Base-by-base conservation (phyloP, 2,797 vertebrate species). In the Paedocypris micromegethes region DNA sequence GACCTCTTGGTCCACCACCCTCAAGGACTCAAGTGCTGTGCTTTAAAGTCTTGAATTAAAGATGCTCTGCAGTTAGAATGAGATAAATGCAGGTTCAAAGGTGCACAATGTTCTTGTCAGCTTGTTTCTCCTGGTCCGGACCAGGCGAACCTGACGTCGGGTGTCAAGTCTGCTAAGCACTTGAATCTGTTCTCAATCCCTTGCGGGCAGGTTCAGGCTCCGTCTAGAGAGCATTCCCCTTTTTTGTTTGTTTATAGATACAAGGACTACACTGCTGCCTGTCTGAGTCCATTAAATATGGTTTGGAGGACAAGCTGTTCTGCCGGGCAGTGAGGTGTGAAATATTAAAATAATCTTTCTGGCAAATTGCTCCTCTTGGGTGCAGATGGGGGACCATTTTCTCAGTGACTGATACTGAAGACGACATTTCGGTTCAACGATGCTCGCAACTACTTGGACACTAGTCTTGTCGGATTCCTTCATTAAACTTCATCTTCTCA, bases 261-360 rank as follows among this genome's bases (percentile, higher is more conserved):
- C 47, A 3, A 7, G 50, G 49, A 72, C 44, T 62, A n/a, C 46
- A 49, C 58, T 9, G 39, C 7, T 37, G 23, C 49, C 64, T 72
- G 68, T 71, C 72, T 58, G 59, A 66, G 52, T 64, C 55, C 59
- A 58, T 62, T 58, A 71, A 71, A 75, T 75, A 75, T 63, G 58
- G 64, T 75, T 75, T 57, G 59, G 68, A 59, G 73, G 42, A 71
- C 59, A 72, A 58, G 54, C 73, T 54, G 61, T 64, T 68, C 60
- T 41, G 40, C 64, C 68, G 68, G 64, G 54, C 64, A 71, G 58
- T 3, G 73, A 75, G 64, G 64, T 72, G 68, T 72, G 59, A 75
- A 72, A 72, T 75, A 72, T 75, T 75, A 59, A 72, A 71, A 58
- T 58, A 48, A 72, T 72, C 44, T 70, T 67, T 68, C 61, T 68